phyloP scores from a whole-genome alignment of 2,113 vertebrate genomes.

The Candoia aspera region DNA sequence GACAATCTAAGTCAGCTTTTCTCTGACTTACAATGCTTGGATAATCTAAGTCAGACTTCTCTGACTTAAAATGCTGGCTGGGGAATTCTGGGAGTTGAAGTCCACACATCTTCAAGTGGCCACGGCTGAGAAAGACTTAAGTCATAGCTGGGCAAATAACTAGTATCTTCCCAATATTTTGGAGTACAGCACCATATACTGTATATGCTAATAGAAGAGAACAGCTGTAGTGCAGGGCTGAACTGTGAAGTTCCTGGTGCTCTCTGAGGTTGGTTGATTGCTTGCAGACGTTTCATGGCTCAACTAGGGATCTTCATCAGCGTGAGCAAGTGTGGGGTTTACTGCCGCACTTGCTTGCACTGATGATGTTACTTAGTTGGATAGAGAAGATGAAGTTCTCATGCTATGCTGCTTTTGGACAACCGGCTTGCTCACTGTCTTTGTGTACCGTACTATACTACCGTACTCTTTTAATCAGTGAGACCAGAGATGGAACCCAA shows the following conservation, averaged over 20 bases:
- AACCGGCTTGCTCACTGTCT: not conserved
- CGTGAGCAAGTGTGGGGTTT: not conserved
- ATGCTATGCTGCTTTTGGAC: not conserved
- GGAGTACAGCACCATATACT: not conserved
- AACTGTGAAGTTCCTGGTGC: not conserved
- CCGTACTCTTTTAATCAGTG: not conserved
- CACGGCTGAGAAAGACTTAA: not conserved
- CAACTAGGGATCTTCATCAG: not conserved
- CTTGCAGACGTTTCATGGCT: not conserved
- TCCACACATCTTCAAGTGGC: too few species aligned
- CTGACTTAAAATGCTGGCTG: too few species aligned
- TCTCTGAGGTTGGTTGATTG: not conserved
- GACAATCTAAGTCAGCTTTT: not conserved
- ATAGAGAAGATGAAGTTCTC: not conserved
- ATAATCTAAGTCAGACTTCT: too few species aligned
- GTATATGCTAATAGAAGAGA: not conserved
- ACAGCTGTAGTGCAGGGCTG: not conserved
- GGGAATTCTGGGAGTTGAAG: too few species aligned
- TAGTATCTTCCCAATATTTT: not conserved
- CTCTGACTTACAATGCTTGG: too few species aligned
- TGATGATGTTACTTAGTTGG: not conserved
- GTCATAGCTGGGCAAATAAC: not conserved
- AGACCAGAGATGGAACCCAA: not conserved
- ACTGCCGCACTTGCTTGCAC: not conserved
- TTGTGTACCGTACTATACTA: too few species aligned